Conservation (phyloP, 2,888 invertebrate species). For the Troides helena region DNA sequence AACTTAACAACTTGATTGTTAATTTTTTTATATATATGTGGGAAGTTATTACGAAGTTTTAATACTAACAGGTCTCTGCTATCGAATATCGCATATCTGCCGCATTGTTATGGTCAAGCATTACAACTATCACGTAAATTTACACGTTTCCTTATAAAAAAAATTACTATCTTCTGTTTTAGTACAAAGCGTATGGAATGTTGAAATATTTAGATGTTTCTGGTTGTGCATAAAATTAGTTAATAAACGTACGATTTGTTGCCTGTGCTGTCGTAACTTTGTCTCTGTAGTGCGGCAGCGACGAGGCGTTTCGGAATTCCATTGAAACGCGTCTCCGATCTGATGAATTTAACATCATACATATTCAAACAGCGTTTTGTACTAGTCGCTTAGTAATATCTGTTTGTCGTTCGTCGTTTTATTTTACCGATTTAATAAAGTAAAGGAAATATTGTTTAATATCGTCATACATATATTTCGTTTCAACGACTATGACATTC, state of each 20-base stretch:
- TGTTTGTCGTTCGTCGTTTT: conserved; percentile 6
- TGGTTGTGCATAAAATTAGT: neutral
- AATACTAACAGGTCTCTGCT: no score
- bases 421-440: conserved; percentile 12
- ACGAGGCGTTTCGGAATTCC: conserved; percentile 22
- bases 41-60: no score
- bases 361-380: conserved; percentile 13
- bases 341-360: conserved; percentile 20
- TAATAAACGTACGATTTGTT: neutral
- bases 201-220: neutral
- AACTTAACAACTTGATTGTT: no score
- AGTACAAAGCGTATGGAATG: neutral
- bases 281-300: conserved; percentile 1
- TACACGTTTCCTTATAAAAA: no score
- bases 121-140: no score
- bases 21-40: no score
- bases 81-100: no score
- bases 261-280: neutral
- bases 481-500: neutral
- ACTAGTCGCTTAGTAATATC: neutral
- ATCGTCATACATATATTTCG: neutral
- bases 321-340: conserved; percentile 9
- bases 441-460: conserved; percentile 9
- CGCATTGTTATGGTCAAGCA: no score
- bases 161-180: neutral